Evolutionary conservation across 2,888 invertebrate genomes (phyloP).

Genomic region (Dusona sp.): DNA sequence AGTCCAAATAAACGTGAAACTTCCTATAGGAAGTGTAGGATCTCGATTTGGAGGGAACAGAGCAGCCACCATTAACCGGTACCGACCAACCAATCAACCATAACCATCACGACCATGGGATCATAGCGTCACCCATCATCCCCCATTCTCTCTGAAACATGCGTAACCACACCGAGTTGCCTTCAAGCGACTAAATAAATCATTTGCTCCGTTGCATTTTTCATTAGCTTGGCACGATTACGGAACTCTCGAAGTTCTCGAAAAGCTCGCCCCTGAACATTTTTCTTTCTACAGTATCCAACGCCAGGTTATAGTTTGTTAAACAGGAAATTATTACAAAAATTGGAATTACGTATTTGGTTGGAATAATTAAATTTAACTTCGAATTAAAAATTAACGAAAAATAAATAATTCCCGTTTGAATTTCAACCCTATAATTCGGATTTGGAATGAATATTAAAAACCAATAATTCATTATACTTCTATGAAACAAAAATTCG

Average conservation of each 20-base stretch:
- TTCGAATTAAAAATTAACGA: background rate
- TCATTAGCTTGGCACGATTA: background rate
- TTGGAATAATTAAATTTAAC: background rate
- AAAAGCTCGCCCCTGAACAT: background rate
- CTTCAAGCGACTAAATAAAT: slow-evolving; percentile 13
- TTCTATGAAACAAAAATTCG: background rate
- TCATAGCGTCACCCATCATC: slow-evolving; percentile 8
- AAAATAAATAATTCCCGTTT: background rate
- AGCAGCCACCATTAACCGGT: background rate
- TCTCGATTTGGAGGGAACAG: slow-evolving; percentile 33
- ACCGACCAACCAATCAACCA: slow-evolving; percentile 60
- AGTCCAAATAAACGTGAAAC: background rate
- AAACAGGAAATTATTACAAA: background rate
- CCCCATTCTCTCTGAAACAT: background rate
- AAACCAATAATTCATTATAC: background rate
- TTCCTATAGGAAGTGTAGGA: background rate
- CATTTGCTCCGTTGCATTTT: slow-evolving; percentile 15
- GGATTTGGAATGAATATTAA: background rate
- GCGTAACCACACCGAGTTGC: slow-evolving; percentile 1
- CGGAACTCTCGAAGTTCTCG: background rate
- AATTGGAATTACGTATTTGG: background rate
- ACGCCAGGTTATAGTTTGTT: background rate
- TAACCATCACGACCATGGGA: background rate
- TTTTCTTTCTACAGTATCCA: background rate
- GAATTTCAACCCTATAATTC: background rate